phyloP scores from a whole-genome alignment of 1,140 invertebrate genomes.

The Latrodectus geometricus region DNA sequence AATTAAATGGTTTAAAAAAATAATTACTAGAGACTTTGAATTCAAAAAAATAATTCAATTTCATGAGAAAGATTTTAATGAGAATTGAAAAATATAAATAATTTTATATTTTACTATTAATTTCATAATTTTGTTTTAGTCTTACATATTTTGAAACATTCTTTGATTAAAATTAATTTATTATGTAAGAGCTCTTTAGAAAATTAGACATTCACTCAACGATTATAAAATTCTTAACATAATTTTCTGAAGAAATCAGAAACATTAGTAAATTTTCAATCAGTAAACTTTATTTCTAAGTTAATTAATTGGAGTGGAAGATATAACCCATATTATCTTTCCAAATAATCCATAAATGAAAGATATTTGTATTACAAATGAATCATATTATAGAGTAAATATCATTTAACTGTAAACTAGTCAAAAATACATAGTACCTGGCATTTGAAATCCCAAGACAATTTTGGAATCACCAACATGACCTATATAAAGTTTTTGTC shows the following conservation, averaged over 20 bases:
- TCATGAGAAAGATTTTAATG: too few relatives aligned
- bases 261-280: background rate
- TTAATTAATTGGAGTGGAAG: background rate
- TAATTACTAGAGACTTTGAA: too few relatives aligned
- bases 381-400: background rate
- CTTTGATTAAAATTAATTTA: too few relatives aligned
- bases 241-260: background rate
- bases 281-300: too few relatives aligned
- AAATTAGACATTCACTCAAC: too few relatives aligned
- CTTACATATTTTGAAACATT: too few relatives aligned
- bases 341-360: background rate
- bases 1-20: too few relatives aligned
- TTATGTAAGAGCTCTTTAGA: too few relatives aligned
- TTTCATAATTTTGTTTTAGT: too few relatives aligned
- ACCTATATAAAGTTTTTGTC: constrained; percentile 95
- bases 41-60: too few relatives aligned
- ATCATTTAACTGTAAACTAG: background rate
- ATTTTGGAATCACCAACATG: constrained; percentile 98
- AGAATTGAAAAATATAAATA: too few relatives aligned
- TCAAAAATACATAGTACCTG: constrained; percentile 21
- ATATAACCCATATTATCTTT: background rate
- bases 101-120: too few relatives aligned
- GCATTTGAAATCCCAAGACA: constrained; percentile 84
- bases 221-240: background rate
- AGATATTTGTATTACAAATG: background rate